Conservation (phyloP, 2,888 invertebrate species). For the Silvanus unidentatus region DNA sequence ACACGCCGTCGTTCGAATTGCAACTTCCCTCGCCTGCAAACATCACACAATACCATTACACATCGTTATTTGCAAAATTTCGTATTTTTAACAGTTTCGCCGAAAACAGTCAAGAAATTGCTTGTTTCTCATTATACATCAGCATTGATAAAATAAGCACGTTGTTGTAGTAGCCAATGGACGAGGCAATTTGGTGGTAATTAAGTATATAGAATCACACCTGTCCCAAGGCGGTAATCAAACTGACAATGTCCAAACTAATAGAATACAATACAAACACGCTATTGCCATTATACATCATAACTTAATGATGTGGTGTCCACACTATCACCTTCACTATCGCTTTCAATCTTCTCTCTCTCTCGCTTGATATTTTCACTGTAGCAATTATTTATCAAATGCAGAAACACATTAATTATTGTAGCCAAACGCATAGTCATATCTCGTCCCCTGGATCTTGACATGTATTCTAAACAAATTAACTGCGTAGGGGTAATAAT, state of each 20-base stretch:
- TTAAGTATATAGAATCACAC: constrained; percentile 35
- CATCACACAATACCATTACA: constrained; percentile 4
- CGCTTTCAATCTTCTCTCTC: constrained; percentile 39
- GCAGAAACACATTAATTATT: constrained; percentile 40
- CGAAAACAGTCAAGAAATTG: too few relatives aligned
- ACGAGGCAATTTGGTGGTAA: constrained; percentile 5
- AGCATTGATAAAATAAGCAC: too few relatives aligned
- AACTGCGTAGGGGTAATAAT: too few relatives aligned
- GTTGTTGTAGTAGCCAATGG: too few relatives aligned
- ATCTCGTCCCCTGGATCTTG: constrained; percentile 29
- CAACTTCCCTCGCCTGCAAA: constrained; percentile 66
- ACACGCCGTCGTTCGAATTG: constrained; percentile 67
- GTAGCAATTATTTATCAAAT: constrained; percentile 38
- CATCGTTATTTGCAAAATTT: too few relatives aligned
- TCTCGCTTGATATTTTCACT: too few relatives aligned
- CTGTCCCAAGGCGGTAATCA: constrained; percentile 39
- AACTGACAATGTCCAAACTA: constrained; percentile 34
- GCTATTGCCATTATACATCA: constrained; percentile 37
- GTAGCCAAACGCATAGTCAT: background rate
- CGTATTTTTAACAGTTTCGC: background rate
- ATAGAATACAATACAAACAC: constrained; percentile 40
- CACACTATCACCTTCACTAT: constrained; percentile 37
- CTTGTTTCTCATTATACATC: too few relatives aligned
- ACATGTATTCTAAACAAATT: constrained; percentile 17
- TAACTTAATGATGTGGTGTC: constrained; percentile 42